A percentile compares a stretch with the other conserved stretches of the same genome.
Conservation (phyloP, 2,113 vertebrate genomes). For the Madoqua kirkii region DNA sequence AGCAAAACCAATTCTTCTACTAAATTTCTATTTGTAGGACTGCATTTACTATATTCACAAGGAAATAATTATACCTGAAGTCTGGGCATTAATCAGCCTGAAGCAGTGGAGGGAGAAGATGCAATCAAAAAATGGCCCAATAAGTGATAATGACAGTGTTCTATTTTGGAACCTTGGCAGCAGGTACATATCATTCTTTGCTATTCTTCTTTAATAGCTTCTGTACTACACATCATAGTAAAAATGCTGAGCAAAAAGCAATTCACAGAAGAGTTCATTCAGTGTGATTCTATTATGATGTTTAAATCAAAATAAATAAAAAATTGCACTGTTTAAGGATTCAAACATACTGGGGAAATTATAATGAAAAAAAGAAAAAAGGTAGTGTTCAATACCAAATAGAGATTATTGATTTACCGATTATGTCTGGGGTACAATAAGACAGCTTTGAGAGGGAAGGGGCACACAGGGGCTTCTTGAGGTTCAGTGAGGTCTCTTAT, state of each 20-base stretch:
- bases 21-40: neutral
- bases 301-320: neutral
- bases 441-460: neutral
- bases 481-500: neutral
- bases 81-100: neutral
- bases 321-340: neutral
- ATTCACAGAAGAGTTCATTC: neutral
- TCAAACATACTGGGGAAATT: neutral
- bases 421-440: neutral
- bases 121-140: neutral
- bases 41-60: neutral
- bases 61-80: neutral
- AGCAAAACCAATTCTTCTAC: neutral
- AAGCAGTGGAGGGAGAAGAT: neutral
- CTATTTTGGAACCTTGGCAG: neutral
- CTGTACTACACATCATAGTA: neutral
- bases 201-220: neutral
- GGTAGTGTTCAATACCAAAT: neutral
- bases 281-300: neutral
- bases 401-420: neutral
- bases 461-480: neutral
- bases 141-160: accelerated
- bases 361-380: no score
- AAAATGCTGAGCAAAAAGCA: neutral
- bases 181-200: neutral